Base-by-base conservation (phyloP, 2,113 vertebrate species). In the Callospermophilus lateralis region DNA sequence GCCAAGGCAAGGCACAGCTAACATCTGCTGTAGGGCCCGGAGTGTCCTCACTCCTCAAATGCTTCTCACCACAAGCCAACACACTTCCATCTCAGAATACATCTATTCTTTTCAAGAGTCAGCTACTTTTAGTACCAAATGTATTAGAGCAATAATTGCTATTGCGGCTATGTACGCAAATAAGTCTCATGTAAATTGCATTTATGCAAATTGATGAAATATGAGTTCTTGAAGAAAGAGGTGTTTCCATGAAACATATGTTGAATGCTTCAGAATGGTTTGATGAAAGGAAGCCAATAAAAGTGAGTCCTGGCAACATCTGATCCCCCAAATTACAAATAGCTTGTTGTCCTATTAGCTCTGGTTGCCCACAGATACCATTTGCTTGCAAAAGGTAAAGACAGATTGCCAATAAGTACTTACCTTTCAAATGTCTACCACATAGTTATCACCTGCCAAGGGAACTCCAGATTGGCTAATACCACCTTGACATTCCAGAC, bases 221-320 rank as follows among this genome's bases (percentile, higher is more conserved):
- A 92, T 42, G 53, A 90, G 20, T 84, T 34, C 16, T 30, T 20
- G 34, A 63, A 72, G 32, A 77, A 85, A 78, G 17, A 85, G 70
- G 65, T 42, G 20, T 48, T 13, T 94, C 8, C 9, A 26, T 78
- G 67, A 87, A 86, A 93, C 89, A 24, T 55, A 65, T 70, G 11
- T 48, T 42, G 24, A 91, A n/a, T 86, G 70, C 53, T 92, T 96
- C 70, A 74, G 76, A 94, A 72, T 58, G 22, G 9, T 72, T 72
- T 74, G 19, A 83, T 83, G 28, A 74, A 96, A 93, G 24, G 3
- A 9, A 76, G 26, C 32, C 58, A 85, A 42, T 76, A 84, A 78
- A 83, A 81, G 76, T 32, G 13, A 2, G 63, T 32, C 78, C 0
- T n/a, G 32, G 6, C 16, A n/a, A 32, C 67, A n/a, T 4, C 67